These are phyloP conservation scores for Volucella bombylans DNA, from an alignment of 2,888 invertebrate genomes.

Conservation along the genomic window DNA sequence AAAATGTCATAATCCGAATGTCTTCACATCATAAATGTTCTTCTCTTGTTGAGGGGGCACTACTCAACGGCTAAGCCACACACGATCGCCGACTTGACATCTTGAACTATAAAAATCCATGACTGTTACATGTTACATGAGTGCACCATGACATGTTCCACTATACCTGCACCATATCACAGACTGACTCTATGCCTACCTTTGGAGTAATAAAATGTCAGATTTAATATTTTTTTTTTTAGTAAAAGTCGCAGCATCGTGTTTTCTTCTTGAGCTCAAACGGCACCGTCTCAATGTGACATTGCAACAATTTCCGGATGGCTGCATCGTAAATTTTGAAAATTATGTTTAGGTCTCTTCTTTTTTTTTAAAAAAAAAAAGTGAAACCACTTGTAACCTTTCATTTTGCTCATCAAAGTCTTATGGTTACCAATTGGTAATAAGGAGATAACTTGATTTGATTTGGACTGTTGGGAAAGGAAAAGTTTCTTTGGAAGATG, in stretches of 20 bases:
- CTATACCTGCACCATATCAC: no score
- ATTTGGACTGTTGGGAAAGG: no score
- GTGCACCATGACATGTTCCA: slow-evolving; percentile 3
- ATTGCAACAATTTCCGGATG: slow-evolving; percentile 1
- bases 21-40: neutral
- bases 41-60: no score
- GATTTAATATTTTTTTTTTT: slow-evolving; percentile 17
- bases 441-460: no score
- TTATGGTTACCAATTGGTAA: no score
- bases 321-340: no score
- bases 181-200: neutral
- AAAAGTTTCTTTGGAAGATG: no score
- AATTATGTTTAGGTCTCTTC: no score
- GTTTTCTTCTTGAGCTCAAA: neutral
- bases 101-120: slow-evolving; percentile 29
- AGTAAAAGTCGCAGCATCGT: no score
- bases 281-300: neutral
- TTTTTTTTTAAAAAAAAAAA: no score
- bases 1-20: slow-evolving; percentile 3
- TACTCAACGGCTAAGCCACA: slow-evolving; percentile 6
- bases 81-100: slow-evolving; percentile 1
- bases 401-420: no score
- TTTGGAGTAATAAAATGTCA: slow-evolving; percentile 28
- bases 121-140: neutral
- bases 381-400: no score